phyloP scores from a whole-genome alignment of 1,140 invertebrate species.

The Rhynchophorus ferrugineus region DNA sequence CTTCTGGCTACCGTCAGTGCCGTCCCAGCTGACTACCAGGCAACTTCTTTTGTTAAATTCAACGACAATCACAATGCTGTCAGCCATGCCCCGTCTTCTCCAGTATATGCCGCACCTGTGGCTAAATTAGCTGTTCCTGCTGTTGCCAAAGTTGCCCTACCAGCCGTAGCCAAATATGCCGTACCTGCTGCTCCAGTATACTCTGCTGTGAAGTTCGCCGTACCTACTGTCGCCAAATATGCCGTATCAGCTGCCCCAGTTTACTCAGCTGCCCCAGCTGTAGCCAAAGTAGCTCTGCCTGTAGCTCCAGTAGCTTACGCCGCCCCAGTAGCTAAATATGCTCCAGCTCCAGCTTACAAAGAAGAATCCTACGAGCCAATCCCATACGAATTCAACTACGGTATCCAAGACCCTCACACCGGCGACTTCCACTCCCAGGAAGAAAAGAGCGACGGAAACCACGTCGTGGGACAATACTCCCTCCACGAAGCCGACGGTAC shows the following conservation, averaged over 20 bases:
- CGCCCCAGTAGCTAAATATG: background rate
- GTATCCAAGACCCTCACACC: slow-evolving; percentile 44
- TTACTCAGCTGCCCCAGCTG: slow-evolving; percentile 21
- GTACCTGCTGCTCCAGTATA: slow-evolving; percentile 27
- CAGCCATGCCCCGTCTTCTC: slow-evolving; percentile 42
- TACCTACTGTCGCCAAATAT: background rate
- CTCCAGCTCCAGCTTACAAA: slow-evolving; percentile 2
- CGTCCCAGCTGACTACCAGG: slow-evolving; percentile 9
- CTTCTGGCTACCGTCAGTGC: slow-evolving; percentile 12
- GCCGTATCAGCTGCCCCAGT: slow-evolving; percentile 17
- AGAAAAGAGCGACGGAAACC: slow-evolving; percentile 28
- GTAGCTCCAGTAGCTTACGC: slow-evolving; percentile 12
- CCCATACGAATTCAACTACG: slow-evolving; percentile 29
- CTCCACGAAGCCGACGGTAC: slow-evolving; percentile 48
- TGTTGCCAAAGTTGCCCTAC: slow-evolving; percentile 22
- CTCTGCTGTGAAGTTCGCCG: slow-evolving; percentile 19
- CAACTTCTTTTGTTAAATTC: slow-evolving; percentile 20
- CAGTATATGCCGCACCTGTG: slow-evolving; percentile 34
- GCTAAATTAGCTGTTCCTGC: slow-evolving; percentile 12
- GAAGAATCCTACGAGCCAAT: slow-evolving; percentile 21
- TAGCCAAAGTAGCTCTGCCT: slow-evolving; percentile 23
- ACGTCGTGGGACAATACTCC: slow-evolving; percentile 27
- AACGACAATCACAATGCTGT: slow-evolving; percentile 30
- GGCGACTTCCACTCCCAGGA: slow-evolving; percentile 34
- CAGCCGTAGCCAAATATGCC: slow-evolving; percentile 15